Percentiles rank a stretch among this genome's conserved stretches.
Evolutionary conservation across 2,797 vertebrate species (phyloP).

Genomic region (Mormyrops attenuatus): DNA sequence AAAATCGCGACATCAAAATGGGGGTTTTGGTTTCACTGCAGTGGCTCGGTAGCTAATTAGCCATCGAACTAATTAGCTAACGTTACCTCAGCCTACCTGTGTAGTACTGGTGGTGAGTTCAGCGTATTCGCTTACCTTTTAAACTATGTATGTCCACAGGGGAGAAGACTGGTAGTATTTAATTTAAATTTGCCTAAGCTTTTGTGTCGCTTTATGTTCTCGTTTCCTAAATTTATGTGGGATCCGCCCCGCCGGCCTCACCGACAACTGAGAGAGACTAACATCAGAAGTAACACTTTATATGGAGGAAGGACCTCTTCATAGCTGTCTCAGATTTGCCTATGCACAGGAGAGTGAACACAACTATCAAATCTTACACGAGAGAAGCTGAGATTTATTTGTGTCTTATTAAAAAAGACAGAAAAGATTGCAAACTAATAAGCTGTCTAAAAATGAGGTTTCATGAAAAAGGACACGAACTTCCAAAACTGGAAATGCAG

Average conservation of each 20-base stretch:
- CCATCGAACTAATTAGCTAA: conserved; percentile 6
- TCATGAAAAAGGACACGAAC: not conserved
- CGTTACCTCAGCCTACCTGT: not conserved
- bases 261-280: conserved; percentile 72
- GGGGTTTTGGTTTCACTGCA: not conserved
- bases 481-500: not conserved
- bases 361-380: not conserved
- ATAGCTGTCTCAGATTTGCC: conserved; percentile 45
- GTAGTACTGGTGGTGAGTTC: not conserved
- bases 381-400: not conserved
- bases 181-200: conserved; percentile 46
- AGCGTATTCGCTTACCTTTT: conserved; percentile 55
- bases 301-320: conserved; percentile 53
- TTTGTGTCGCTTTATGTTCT: conserved; percentile 58
- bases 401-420: not conserved
- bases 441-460: not conserved
- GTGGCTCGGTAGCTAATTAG: conserved; percentile 6
- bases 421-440: not conserved
- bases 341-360: conserved; percentile 10
- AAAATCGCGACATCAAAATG: not conserved
- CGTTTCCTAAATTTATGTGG: conserved; percentile 48
- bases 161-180: conserved; percentile 45
- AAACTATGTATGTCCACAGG: conserved; percentile 54
- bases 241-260: conserved; percentile 76
- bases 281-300: conserved; percentile 60